Conservation (phyloP, 2,888 invertebrate genomes). For the Dasysyrphus albostriatus region DNA sequence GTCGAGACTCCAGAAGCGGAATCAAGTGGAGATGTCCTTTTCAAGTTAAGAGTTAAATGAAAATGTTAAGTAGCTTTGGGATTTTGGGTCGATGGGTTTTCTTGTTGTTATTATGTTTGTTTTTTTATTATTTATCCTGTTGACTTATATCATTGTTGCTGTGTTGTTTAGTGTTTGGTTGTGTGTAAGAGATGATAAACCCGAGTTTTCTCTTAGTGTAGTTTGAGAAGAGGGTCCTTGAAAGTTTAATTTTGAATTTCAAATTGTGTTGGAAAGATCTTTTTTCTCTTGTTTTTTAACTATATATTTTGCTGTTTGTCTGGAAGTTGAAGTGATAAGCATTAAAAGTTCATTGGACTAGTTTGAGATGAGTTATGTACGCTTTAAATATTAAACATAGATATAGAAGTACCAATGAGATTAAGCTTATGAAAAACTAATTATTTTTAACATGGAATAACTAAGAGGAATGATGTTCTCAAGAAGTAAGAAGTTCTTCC, state of each 20-base stretch:
- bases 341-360: slow-evolving; percentile 72
- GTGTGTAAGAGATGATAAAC: slow-evolving; percentile 41
- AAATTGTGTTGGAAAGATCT: slow-evolving; percentile 35
- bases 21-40: slow-evolving; percentile 66
- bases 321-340: slow-evolving; percentile 56
- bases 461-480: no score
- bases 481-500: no score
- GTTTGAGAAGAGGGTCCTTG: slow-evolving; percentile 40
- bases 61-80: slow-evolving; percentile 74
- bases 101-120: slow-evolving; percentile 51
- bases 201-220: slow-evolving; percentile 17
- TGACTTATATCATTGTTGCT: slow-evolving; percentile 54
- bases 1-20: slow-evolving; percentile 27
- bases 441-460: no score
- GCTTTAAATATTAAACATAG: no score
- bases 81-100: slow-evolving; percentile 67
- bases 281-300: slow-evolving; percentile 21
- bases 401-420: no score
- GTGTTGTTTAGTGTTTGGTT: slow-evolving; percentile 38
- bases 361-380: slow-evolving; percentile 49
- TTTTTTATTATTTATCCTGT: slow-evolving; percentile 60
- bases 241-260: slow-evolving; percentile 75
- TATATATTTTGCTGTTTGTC: slow-evolving; percentile 48
- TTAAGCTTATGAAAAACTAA: no score
- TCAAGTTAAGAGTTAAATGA: slow-evolving; percentile 74